phyloP scores from a whole-genome alignment of 92 coral and sea anemone genomes.

The Umimayanthus kanabou region DNA sequence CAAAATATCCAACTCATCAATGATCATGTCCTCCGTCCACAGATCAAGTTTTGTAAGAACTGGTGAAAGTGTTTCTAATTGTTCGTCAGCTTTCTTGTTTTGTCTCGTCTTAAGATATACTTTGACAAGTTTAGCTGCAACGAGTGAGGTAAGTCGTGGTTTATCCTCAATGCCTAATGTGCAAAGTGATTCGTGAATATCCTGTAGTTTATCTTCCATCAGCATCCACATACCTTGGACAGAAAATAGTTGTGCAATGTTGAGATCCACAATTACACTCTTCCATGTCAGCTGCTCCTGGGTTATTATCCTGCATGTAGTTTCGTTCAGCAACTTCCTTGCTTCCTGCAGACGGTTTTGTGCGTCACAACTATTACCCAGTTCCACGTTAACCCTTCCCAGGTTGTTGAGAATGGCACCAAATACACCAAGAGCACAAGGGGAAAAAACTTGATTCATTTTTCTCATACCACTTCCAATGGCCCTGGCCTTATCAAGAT shows the following conservation, averaged over 20 bases:
- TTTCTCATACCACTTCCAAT: not conserved
- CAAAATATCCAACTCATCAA: constrained; percentile 16
- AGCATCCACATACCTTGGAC: not conserved
- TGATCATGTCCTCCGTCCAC: not conserved
- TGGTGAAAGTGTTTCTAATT: not conserved
- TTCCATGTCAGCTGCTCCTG: constrained; percentile 1
- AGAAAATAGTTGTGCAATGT: not conserved
- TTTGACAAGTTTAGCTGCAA: not conserved
- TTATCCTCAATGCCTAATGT: not conserved
- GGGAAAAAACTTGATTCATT: not conserved
- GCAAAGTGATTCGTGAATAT: not conserved
- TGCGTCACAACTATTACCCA: not conserved
- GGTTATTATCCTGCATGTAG: not conserved
- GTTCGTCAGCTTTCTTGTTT: not conserved
- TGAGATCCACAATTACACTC: not conserved
- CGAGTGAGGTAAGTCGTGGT: not conserved
- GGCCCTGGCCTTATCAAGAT: not conserved
- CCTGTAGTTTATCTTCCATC: not conserved
- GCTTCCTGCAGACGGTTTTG: not conserved
- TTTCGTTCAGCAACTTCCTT: not conserved
- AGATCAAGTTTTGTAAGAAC: not conserved
- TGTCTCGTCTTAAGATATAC: constrained; percentile 3
- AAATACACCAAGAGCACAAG: not conserved
- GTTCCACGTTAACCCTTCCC: constrained; percentile 4
- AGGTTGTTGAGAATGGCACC: constrained; percentile 13